Percentiles rank a stretch among this genome's conserved stretches.
Evolutionary conservation across 2,888 invertebrate species (phyloP).

Genomic region (Latrodectus hesperus): DNA sequence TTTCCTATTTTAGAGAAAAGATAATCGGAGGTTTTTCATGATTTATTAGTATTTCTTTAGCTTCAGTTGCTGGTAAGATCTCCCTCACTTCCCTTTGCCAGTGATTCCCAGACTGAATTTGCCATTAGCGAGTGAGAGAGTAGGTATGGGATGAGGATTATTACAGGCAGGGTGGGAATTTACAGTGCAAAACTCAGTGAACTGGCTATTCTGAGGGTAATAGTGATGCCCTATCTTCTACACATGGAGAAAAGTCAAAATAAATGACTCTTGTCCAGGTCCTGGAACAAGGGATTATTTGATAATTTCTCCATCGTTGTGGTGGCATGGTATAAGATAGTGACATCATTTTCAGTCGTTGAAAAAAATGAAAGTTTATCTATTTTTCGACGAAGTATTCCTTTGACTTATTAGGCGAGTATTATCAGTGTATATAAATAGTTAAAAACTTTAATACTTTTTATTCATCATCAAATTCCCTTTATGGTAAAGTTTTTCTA

Average conservation of each 20-base stretch:
- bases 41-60: slow-evolving; percentile 65
- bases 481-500: too few relatives aligned
- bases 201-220: slow-evolving; percentile 56
- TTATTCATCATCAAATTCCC: too few relatives aligned
- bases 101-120: slow-evolving; percentile 27
- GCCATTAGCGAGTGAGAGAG: slow-evolving; percentile 52
- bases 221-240: slow-evolving; percentile 58
- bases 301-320: slow-evolving; percentile 52
- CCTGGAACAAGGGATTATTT: slow-evolving; percentile 60
- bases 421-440: too few relatives aligned
- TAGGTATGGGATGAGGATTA: slow-evolving; percentile 38
- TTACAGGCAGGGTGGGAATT: slow-evolving; percentile 57
- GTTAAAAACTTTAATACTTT: too few relatives aligned
- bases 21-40: slow-evolving; percentile 65
- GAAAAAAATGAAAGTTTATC: too few relatives aligned
- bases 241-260: slow-evolving; percentile 50
- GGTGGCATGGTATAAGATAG: too few relatives aligned
- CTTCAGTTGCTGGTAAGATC: slow-evolving; percentile 57
- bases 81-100: slow-evolving; percentile 37
- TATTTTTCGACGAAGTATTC: too few relatives aligned
- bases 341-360: too few relatives aligned
- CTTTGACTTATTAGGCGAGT: too few relatives aligned
- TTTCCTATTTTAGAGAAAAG: slow-evolving; percentile 45
- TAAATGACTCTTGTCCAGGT: slow-evolving; percentile 44
- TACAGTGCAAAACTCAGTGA: slow-evolving; percentile 67